Base-by-base conservation (phyloP, 2,888 invertebrate species). In the Caenorhabditis sp. region DNA sequence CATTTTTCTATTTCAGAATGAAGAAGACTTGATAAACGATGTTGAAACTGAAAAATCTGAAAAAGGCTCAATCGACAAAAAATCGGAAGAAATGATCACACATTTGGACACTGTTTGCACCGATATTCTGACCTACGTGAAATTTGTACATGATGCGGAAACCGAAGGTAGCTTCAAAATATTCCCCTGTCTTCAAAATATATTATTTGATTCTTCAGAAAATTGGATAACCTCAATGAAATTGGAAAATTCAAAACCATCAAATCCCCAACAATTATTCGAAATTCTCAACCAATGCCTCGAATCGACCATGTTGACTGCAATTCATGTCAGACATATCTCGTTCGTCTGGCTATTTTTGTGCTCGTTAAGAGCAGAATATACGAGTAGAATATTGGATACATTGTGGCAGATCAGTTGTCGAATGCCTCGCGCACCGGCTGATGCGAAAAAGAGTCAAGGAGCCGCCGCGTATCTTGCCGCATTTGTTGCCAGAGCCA, bases 331-430 rank as follows among this genome's bases (percentile, higher is more conserved):
- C 0, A 74, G 80, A 36, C 78, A 79, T 57, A 70, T 83, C 20
- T 80, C 86, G 0, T 85, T 84, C 60, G 68, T 86, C 59, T 86
- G 84, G 84, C 76, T 86, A 17, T 84, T 81, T 63, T 68, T 85
- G 25, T 80, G 80, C 60, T 78, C 80, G 31, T 60, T 82, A 25
- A 76, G 74, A 23, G 49, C 72, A 67, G 67, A 71, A 25, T 80
- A 80, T 43, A 66, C 64, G 17, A 14, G 50, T 14, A 70, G 67
- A 21, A 65, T 85, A 10, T 67, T 86, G 17, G 72, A 80, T 10
- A 74, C 58, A 14, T 61, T 86, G 38, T 86, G 86, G 86, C 64
- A 72, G 36, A 57, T 83, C 21, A 70, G 83, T 14, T 74, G 68
- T 23, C 59, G 81, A 56, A 84, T 84, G 27, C 69, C 69, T 2